Conservation (phyloP, 2,888 invertebrate genomes). For the Liopterus haemorrhoidalis region DNA sequence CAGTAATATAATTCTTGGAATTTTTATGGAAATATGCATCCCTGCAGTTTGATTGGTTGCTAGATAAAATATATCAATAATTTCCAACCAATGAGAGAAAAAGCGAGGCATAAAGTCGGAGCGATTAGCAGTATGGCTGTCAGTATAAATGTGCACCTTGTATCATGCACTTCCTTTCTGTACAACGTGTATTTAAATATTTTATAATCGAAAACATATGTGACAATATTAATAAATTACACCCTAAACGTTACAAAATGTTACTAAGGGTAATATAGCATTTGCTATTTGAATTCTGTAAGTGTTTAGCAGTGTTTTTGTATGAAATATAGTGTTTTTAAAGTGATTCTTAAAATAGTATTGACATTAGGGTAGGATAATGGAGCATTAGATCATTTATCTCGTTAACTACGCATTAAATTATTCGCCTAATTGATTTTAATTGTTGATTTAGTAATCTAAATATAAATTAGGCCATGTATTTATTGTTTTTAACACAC, state of each 20-base stretch:
- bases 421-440: no score
- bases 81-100: conserved; percentile 58
- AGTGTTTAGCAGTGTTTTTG: conserved; percentile 13
- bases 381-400: background rate
- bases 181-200: conserved; percentile 46
- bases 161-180: conserved; percentile 80
- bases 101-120: conserved; percentile 74
- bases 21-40: background rate
- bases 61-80: conserved; percentile 18
- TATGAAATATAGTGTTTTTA: conserved; percentile 11
- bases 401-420: no score
- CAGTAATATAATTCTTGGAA: background rate
- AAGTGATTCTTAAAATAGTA: conserved; percentile 8
- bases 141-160: conserved; percentile 94
- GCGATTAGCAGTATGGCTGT: conserved; percentile 87
- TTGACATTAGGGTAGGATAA: background rate
- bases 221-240: conserved; percentile 8
- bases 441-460: no score
- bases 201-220: conserved; percentile 33
- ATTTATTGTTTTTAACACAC: no score
- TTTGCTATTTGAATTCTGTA: conserved; percentile 33
- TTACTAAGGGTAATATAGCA: conserved; percentile 34
- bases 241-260: conserved; percentile 41
- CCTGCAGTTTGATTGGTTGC: conserved; percentile 14
- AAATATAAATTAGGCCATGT: no score